Conservation (phyloP, 2,888 invertebrate species). For the Noctua janthina region DNA sequence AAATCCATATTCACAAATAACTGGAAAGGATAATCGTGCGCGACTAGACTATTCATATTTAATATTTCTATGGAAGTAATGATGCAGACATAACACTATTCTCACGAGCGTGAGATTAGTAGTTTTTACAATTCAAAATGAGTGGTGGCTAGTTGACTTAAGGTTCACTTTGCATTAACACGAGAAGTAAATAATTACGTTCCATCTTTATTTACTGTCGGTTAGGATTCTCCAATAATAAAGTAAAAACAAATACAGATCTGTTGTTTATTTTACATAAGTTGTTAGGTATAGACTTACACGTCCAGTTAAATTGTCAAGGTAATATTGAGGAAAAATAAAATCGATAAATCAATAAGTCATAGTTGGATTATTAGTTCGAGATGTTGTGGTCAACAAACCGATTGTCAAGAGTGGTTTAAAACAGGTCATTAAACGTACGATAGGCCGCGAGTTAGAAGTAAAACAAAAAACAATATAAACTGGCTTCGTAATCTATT, state of each 20-base stretch:
- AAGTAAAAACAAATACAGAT: constrained; percentile 14
- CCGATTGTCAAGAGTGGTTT: not conserved
- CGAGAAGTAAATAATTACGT: not conserved
- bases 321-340: not conserved
- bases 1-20: not conserved
- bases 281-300: not conserved
- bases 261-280: not conserved
- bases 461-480: not conserved
- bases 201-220: no score
- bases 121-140: not conserved
- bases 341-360: not conserved
- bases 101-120: not conserved
- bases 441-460: not conserved
- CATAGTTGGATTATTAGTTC: not conserved
- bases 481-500: no score
- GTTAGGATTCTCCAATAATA: constrained; percentile 1
- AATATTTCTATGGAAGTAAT: not conserved
- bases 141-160: not conserved
- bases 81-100: not conserved
- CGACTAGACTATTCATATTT: not conserved
- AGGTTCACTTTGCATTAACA: not conserved
- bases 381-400: not conserved
- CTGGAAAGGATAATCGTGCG: not conserved
- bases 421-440: not conserved
- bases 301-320: not conserved